phyloP scores from a whole-genome alignment of 2,797 vertebrate genomes.

The Poeciliopsis gracilis region DNA sequence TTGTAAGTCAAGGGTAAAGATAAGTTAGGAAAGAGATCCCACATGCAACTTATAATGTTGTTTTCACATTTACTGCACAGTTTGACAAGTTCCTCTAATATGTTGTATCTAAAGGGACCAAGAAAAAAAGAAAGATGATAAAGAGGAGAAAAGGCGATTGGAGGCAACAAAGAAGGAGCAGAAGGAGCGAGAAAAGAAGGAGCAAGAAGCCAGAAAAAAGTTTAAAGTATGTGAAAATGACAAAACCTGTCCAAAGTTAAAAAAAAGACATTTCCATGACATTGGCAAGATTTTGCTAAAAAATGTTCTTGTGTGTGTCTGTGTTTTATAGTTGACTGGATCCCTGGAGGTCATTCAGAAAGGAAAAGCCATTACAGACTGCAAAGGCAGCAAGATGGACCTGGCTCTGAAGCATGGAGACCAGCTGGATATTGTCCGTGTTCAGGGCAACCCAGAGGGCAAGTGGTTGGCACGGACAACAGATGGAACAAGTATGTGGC shows the following conservation, averaged over 20 bases:
- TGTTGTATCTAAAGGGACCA: slow-evolving; percentile 54
- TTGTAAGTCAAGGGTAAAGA: not conserved
- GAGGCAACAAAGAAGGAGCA: slow-evolving; percentile 90
- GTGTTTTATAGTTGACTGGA: slow-evolving; percentile 78
- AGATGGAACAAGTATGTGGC: slow-evolving; percentile 84
- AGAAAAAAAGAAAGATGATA: slow-evolving; percentile 82
- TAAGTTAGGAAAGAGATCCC: not conserved
- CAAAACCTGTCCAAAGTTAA: not conserved
- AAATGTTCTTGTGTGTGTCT: not conserved
- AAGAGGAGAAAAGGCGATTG: slow-evolving; percentile 85
- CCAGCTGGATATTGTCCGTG: slow-evolving; percentile 87
- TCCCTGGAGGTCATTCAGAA: slow-evolving; percentile 85
- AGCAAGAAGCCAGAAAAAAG: slow-evolving; percentile 89
- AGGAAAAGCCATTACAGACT: slow-evolving; percentile 80
- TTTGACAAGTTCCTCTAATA: not conserved
- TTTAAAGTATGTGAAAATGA: slow-evolving; percentile 87
- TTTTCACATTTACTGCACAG: not conserved
- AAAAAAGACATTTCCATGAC: not conserved
- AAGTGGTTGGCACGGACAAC: slow-evolving; percentile 88
- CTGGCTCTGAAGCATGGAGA: slow-evolving; percentile 88
- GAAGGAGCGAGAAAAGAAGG: slow-evolving; percentile 92
- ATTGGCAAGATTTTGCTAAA: not conserved
- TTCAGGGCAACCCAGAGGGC: slow-evolving; percentile 90
- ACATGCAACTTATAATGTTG: not conserved
- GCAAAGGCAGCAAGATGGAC: slow-evolving; percentile 85